Base-by-base conservation (phyloP, 2,113 vertebrate species). In the Ornithorhynchus anatinus region DNA sequence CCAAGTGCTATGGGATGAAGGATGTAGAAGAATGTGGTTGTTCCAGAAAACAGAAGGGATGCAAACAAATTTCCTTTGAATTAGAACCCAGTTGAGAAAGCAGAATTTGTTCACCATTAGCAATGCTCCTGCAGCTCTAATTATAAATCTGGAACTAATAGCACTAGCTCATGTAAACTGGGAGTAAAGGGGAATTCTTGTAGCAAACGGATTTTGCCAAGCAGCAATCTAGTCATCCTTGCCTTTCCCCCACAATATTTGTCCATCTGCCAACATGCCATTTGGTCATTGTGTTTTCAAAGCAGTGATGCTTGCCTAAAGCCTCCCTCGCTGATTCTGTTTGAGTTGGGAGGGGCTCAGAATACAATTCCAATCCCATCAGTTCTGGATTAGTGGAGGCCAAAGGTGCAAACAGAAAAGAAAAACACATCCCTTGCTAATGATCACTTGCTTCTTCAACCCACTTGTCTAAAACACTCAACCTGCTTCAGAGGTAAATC, bases 1-100 rank as follows among this genome's bases (percentile, higher is more conserved):
- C n/a, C n/a, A n/a, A n/a, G n/a, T n/a, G n/a, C n/a, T n/a, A n/a
- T n/a, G n/a, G n/a, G n/a, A n/a, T n/a, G n/a, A n/a, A n/a, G n/a
- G n/a, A n/a, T 42, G 44, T 44, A 59, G 39, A 40, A 40, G 23
- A 47, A 60, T 37, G 1, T 50, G 51, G 40, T 69, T 73, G 36
- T 56, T 45, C 9, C 19, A 64, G 42, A 63, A 63, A 72, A 63
- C 22, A 52, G 12, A 62, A 75, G 4, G 69, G 44, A 73, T 16
- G 27, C 57, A 64, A 77, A 33, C 60, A 75, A 32, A 13, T 35
- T 60, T 64, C 68, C 57, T 44, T 67, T 53, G 62, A 75, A 73
- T 75, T 20, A 57, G 39, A 72, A 63, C 45, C 22, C 63, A 56
- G 33, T 36, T 37, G 38, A 79, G 51, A 53, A 12, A 66, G 37